phyloP scores from a whole-genome alignment of 2,113 vertebrate species.

The Notechis scutatus region DNA sequence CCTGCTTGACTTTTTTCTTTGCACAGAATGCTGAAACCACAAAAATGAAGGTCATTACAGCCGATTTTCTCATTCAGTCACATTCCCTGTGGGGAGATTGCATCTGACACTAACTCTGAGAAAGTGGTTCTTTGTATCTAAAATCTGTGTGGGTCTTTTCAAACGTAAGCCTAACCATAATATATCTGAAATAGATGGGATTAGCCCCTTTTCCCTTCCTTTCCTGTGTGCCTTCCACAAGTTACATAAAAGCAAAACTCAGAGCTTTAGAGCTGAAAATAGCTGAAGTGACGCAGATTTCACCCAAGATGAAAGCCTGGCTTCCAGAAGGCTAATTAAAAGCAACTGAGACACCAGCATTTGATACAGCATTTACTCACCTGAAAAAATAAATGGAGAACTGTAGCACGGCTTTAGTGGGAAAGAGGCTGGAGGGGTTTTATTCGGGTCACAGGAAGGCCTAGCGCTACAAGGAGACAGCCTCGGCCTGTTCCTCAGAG shows the following conservation, averaged over 20 bases:
- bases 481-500: constrained; percentile 71
- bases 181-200: constrained; percentile 70
- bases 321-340: constrained; percentile 91
- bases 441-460: constrained; percentile 75
- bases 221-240: constrained; percentile 84
- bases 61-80: background rate
- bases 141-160: constrained; percentile 63
- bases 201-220: constrained; percentile 70
- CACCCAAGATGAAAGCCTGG: constrained; percentile 78
- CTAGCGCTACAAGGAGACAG: constrained; percentile 65
- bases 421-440: constrained; percentile 71
- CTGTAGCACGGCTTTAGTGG: constrained; percentile 66
- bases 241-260: constrained; percentile 75
- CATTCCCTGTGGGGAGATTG: constrained; percentile 40
- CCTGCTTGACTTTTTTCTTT: background rate
- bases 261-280: constrained; percentile 76
- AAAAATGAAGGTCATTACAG: background rate
- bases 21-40: fast-evolving
- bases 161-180: constrained; percentile 53
- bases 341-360: constrained; percentile 86
- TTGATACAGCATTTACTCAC: constrained; percentile 86
- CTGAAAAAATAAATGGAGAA: constrained; percentile 92
- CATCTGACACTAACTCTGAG: constrained; percentile 56
- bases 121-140: constrained; percentile 60
- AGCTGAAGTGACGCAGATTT: constrained; percentile 78